These are phyloP conservation scores for Sminthurinus signatus DNA, from an alignment of 1,140 invertebrate species.

Conservation along the genomic window DNA sequence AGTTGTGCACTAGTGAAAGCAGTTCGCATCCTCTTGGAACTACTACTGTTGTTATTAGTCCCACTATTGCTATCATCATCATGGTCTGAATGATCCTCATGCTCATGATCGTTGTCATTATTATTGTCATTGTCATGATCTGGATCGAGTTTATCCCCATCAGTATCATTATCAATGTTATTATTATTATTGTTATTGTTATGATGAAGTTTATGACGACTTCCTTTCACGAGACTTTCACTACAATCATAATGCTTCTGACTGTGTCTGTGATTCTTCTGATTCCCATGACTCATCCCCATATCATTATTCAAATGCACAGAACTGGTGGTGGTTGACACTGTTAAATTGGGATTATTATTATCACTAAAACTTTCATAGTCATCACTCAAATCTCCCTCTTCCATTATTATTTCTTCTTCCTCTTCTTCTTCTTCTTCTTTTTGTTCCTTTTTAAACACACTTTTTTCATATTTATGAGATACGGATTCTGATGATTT, in stretches of 20 bases:
- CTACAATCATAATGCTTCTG: background rate
- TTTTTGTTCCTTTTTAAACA: background rate
- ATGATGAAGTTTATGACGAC: background rate
- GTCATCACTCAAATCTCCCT: conserved; percentile 16
- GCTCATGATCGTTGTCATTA: too few relatives aligned
- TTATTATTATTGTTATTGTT: background rate
- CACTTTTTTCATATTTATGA: too few relatives aligned
- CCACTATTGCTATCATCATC: too few relatives aligned
- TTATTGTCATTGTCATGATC: too few relatives aligned
- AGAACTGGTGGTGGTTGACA: too few relatives aligned
- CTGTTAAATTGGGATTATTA: background rate
- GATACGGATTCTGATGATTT: too few relatives aligned
- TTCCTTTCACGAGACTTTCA: too few relatives aligned
- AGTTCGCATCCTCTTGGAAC: conserved; percentile 52
- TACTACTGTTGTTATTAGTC: conserved; percentile 16
- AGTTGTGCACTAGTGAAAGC: conserved; percentile 56
- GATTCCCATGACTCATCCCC: background rate
- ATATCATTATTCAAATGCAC: too few relatives aligned
- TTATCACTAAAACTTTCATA: conserved; percentile 8
- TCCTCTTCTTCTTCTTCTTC: conserved; percentile 9
- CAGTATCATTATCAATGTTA: too few relatives aligned
- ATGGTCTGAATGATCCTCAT: too few relatives aligned
- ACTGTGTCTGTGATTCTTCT: background rate
- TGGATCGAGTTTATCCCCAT: too few relatives aligned
- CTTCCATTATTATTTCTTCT: background rate